Base-by-base conservation (phyloP, 2,797 vertebrate species). In the Micromesistius poutassou region DNA sequence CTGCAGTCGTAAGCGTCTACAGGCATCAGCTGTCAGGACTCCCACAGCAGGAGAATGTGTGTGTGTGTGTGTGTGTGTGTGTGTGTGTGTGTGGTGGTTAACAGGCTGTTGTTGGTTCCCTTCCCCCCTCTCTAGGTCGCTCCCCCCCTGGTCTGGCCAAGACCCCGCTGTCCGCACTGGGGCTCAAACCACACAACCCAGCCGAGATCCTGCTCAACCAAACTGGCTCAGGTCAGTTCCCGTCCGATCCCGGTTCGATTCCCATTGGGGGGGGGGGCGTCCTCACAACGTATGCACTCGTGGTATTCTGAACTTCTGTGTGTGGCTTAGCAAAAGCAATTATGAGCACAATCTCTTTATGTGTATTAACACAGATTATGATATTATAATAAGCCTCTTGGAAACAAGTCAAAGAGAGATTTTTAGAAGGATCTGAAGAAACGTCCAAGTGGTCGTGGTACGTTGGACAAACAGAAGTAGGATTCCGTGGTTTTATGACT, bases 101-200 rank as follows among this genome's bases (percentile, higher is more conserved):
- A 62, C 55, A 62, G 55, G 55, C 55, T 62, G 55, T 62, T 62
- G 55, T 62, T 10, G 22, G 7, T 25, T 62, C 22, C 55, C 55
- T 22, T 55, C n/a, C 3, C 5, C 38, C 78, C 8, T 76, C 31
- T 0, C 81, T 88, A 97, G 97, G 95, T 84, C 98, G 98, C 10
- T 98, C 98, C 66, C 98, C 98, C 36, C 97, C 97, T 0, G 98
- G 98, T 80, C 93, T 99, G 79, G 97, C 97, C 79, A 98, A 97
- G 94, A 99, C 98, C 0, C 98, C 97, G 0, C 91, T 99, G 79
- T 99, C 98, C 66, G 97, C 97, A 1, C 89, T 99, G 86, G 97
- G 97, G 28, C 90, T 99, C 87, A 99, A 98, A 75, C 98, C 98
- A 38, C 98, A 99, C 91, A 99, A 98, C 83, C 98, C 97, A 0